Conservation (phyloP, 2,113 vertebrate genomes). For the Antigone vipio region DNA sequence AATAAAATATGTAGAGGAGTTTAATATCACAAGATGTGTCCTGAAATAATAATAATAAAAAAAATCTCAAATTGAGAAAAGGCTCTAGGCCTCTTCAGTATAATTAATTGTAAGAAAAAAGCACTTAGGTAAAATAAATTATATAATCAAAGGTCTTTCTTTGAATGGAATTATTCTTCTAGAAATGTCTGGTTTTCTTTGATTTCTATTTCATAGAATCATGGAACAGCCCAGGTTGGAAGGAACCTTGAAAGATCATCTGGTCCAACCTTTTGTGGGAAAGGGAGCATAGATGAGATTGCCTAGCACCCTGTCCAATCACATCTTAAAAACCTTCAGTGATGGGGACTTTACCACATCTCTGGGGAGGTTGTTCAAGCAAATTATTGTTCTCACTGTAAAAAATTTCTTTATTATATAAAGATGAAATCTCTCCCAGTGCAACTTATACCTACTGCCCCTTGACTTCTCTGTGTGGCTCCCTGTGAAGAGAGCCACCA, state of each 20-base stretch:
- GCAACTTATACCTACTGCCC: background rate
- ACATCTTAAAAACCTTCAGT: background rate
- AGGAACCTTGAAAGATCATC: background rate
- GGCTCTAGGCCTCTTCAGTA: background rate
- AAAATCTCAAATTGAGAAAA: background rate
- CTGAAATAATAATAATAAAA: background rate
- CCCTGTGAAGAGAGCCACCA: background rate
- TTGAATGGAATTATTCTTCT: background rate
- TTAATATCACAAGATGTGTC: background rate
- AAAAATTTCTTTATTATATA: background rate
- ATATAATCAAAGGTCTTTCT: background rate
- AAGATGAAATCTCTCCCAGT: background rate
- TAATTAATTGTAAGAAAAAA: background rate
- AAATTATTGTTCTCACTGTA: background rate
- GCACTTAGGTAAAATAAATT: background rate
- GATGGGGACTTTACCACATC: background rate
- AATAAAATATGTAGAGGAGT: background rate
- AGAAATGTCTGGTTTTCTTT: background rate
- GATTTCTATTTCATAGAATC: background rate
- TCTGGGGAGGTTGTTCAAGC: background rate
- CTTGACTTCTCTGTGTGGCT: background rate
- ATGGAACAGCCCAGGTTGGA: background rate
- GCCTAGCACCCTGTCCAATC: background rate
- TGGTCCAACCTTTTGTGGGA: background rate
- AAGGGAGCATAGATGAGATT: background rate